Conservation (phyloP, 2,113 vertebrate genomes). For the Microtus oregoni region DNA sequence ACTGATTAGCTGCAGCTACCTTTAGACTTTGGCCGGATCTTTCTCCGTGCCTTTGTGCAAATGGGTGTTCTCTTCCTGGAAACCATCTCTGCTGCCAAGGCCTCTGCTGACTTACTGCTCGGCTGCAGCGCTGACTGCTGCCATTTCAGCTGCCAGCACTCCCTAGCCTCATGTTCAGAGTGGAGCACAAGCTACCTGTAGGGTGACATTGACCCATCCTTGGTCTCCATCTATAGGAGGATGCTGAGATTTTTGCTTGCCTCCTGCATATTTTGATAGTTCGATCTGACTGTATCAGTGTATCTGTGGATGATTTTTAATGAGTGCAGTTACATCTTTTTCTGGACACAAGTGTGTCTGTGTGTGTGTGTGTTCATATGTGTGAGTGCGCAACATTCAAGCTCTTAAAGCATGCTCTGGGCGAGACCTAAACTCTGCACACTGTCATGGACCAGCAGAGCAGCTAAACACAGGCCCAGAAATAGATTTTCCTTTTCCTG, state of each 20-base stretch:
- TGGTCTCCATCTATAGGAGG: not conserved
- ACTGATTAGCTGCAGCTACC: not conserved
- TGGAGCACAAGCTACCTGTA: not conserved
- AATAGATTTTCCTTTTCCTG: not conserved
- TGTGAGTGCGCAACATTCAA: not conserved
- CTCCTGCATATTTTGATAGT: not conserved
- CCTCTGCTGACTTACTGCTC: not conserved
- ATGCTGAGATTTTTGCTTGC: not conserved
- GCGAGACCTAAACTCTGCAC: not conserved
- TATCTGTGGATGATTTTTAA: not conserved
- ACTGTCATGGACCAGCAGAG: not conserved
- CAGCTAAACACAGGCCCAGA: not conserved
- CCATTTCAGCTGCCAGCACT: not conserved
- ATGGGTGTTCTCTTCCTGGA: not conserved
- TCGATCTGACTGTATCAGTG: not conserved
- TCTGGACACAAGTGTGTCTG: not conserved
- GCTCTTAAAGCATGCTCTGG: not conserved
- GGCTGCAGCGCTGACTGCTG: not conserved
- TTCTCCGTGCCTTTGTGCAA: not conserved
- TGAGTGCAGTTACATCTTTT: not conserved
- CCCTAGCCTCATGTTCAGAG: no score
- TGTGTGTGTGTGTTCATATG: not conserved
- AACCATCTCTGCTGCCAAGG: accelerated
- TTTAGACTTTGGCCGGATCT: not conserved
- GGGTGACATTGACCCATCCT: accelerated